These are phyloP conservation scores for Bambusicola thoracicus DNA, from an alignment of 2,113 vertebrate genomes.

Conservation along the genomic window DNA sequence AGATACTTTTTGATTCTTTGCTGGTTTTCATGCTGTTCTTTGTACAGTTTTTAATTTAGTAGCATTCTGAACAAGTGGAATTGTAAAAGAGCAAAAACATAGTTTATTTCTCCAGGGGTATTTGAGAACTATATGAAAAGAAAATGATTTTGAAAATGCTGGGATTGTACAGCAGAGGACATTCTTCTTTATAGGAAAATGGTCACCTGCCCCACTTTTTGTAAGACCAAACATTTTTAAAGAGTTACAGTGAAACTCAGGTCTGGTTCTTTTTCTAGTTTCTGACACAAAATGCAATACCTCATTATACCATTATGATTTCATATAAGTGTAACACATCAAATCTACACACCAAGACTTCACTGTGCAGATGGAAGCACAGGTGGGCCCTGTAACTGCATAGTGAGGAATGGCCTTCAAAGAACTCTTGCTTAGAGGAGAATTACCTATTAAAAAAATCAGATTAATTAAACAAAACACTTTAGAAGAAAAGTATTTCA, in stretches of 20 bases:
- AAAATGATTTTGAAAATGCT: conserved; percentile 29
- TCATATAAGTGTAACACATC: neutral
- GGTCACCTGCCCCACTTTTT: neutral
- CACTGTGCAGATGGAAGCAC: neutral
- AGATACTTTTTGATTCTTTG: neutral
- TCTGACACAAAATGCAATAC: neutral
- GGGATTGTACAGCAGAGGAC: neutral
- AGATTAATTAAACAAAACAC: neutral
- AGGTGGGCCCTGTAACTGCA: neutral
- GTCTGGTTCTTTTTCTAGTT: neutral
- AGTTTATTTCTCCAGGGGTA: conserved; percentile 43
- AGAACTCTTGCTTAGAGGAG: neutral
- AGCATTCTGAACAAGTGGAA: conserved; percentile 35
- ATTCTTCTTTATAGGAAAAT: neutral
- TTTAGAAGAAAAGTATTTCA: neutral
- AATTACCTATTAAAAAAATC: neutral
- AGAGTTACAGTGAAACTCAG: neutral
- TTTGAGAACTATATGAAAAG: conserved; percentile 50
- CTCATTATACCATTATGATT: neutral
- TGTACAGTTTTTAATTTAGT: conserved; percentile 16
- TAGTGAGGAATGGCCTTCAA: neutral
- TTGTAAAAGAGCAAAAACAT: neutral
- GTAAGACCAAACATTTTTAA: neutral
- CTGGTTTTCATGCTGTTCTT: conserved; percentile 4
- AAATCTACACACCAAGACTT: neutral